Conservation (phyloP, 2,797 vertebrate genomes). For the Enoplosus armatus region DNA sequence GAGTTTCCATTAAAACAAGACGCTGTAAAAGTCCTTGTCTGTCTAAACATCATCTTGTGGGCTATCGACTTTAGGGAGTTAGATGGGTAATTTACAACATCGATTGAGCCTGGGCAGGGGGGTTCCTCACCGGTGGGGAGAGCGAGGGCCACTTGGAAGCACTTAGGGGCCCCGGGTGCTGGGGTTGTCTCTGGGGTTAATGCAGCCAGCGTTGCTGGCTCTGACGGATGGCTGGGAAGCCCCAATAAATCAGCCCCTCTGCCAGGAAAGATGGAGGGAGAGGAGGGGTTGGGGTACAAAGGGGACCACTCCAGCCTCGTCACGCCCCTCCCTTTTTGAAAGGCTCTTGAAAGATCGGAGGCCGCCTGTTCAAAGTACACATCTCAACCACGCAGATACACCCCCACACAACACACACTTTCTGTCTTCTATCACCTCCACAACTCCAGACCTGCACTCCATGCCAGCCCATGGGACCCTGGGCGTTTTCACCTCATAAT, state of each 20-base stretch:
- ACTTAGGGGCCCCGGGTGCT: conserved; percentile 80
- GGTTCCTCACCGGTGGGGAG: conserved; percentile 60
- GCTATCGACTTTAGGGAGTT: conserved; percentile 72
- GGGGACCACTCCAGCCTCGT: conserved; percentile 75
- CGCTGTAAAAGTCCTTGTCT: conserved; percentile 59
- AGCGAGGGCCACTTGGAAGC: conserved; percentile 81
- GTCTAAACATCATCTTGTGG: conserved; percentile 65
- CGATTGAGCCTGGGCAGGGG: conserved; percentile 66
- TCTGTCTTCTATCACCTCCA: conserved; percentile 37
- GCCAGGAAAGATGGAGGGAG: conserved; percentile 76
- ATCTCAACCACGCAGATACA: conserved; percentile 50
- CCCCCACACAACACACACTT: conserved; percentile 22
- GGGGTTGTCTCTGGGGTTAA: conserved; percentile 84
- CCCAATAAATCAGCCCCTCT: conserved; percentile 83
- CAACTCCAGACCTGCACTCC: conserved; percentile 50
- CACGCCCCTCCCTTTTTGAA: conserved; percentile 63
- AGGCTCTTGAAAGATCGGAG: conserved; percentile 71
- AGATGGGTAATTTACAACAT: conserved; percentile 81
- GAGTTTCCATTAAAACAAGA: conserved; percentile 57
- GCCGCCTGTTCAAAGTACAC: conserved; percentile 58
- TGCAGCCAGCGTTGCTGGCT: conserved; percentile 77
- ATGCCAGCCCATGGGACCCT: conserved; percentile 41
- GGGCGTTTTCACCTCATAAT: conserved; percentile 69
- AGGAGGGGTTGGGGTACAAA: conserved; percentile 64
- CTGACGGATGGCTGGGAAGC: conserved; percentile 82